phyloP scores from a whole-genome alignment of 2,888 invertebrate genomes.

The Himalopsyche tibetana region DNA sequence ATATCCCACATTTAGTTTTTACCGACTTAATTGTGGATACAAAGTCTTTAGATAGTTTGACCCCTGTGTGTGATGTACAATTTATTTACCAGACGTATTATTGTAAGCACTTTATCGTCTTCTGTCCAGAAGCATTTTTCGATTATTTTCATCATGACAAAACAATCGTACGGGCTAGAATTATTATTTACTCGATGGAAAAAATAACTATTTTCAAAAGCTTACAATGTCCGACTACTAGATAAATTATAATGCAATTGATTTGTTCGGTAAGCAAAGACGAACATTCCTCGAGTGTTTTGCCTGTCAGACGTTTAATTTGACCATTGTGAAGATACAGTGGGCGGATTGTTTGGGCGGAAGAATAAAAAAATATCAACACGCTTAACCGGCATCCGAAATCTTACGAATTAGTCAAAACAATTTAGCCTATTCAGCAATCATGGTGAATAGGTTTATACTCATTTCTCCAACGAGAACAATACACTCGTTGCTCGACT shows the following conservation, averaged over 20 bases:
- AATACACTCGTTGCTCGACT: too few species aligned
- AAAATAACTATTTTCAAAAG: background rate
- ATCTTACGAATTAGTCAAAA: background rate
- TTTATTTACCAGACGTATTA: too few species aligned
- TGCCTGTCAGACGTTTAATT: constrained; percentile 33
- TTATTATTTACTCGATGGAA: background rate
- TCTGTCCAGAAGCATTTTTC: background rate
- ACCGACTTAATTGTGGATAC: too few species aligned
- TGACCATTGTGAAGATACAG: constrained; percentile 37
- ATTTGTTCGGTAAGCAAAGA: constrained; percentile 45
- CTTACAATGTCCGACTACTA: background rate
- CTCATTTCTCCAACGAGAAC: too few species aligned
- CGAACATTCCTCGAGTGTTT: constrained; percentile 44
- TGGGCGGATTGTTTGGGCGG: background rate
- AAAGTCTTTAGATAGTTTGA: too few species aligned
- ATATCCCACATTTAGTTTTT: too few species aligned
- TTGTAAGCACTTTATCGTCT: background rate
- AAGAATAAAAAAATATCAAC: constrained; percentile 24
- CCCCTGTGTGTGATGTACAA: too few species aligned
- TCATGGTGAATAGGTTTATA: background rate
- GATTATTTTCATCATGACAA: background rate
- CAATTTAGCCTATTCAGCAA: background rate
- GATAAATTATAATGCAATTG: constrained; percentile 47
- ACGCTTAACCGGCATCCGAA: background rate
- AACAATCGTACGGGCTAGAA: background rate